phyloP scores from a whole-genome alignment of 2,113 vertebrate species.

The Xenotilapia caudafasciata region DNA sequence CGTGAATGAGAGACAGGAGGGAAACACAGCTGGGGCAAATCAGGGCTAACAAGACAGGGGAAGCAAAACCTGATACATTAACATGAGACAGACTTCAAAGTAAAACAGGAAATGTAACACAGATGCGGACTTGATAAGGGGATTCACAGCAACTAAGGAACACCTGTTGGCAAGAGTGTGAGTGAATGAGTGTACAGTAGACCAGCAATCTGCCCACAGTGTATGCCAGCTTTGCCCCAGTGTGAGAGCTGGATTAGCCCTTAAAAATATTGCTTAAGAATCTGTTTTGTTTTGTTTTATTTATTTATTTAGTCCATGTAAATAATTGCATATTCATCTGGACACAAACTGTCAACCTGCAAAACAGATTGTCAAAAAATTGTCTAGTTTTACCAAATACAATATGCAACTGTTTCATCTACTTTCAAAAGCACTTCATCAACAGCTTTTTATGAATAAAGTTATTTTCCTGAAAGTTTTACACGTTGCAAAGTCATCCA shows the following conservation, averaged over 20 bases:
- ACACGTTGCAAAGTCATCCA: not conserved
- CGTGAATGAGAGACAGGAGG: rapidly evolving
- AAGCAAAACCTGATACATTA: not conserved
- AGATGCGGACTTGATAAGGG: rapidly evolving
- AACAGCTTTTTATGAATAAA: not conserved
- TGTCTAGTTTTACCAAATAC: not conserved
- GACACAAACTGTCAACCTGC: not conserved
- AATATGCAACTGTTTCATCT: not conserved
- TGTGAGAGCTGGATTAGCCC: not conserved
- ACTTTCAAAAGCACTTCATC: not conserved
- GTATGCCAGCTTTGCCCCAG: not conserved
- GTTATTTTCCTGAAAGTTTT: not conserved
- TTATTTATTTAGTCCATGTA: not conserved
- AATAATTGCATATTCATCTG: not conserved
- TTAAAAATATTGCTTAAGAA: not conserved
- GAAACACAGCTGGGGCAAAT: not conserved
- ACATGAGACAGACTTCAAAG: not conserved
- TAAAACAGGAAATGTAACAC: not conserved
- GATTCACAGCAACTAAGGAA: not conserved
- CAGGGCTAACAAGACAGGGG: rapidly evolving
- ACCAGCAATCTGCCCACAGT: rapidly evolving
- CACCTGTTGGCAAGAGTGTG: not conserved
- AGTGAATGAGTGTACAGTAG: rapidly evolving
- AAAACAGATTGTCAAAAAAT: not conserved
- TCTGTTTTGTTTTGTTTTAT: rapidly evolving